Base-by-base conservation (phyloP, 2,797 vertebrate genomes). In the Ataeniobius toweri region DNA sequence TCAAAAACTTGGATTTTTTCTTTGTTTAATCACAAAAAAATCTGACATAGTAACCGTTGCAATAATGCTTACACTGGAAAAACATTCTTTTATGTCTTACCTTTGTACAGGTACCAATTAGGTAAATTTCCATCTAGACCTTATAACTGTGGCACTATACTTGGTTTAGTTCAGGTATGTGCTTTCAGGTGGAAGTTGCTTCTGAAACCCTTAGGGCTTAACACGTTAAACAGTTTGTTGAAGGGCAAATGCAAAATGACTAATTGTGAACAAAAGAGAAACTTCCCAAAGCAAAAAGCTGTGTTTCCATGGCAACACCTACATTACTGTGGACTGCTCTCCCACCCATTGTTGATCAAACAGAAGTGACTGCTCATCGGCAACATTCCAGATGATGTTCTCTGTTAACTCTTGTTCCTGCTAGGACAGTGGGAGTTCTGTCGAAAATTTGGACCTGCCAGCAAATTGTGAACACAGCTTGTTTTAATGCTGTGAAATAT, bases 261-360 rank as follows among this genome's bases (percentile, higher is more conserved):
- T 67, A 71, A 84, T 78, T 53, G 58, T 59, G 5, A 77, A 51
- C 20, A 78, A 77, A 71, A 61, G 2, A 80, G 68, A 70, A 65
- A 63, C 7, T 26, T 3, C 22, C 51, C 39, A 61, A 44, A 79
- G 53, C 61, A 53, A 48, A 31, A 74, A 68, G 74, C 80, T 75
- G 77, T 70, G 85, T 88, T 88, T 74, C 82, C 75, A 83, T 80
- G 82, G 83, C 63, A 89, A 87, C 74, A 26, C 51, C 50, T n/a
- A 65, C 78, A 73, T 76, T 79, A 69, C 75, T 69, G 69, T 85
- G 73, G 59, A 58, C 63, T 79, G 63, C 46, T 48, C 83, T 76
- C 51, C 85, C 51, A 65, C 71, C 73, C 63, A 69, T 50, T 83
- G 80, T 86, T 90, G 76, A 82, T 84, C 80, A 74, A 75, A 74